A percentile compares a stretch with the other conserved stretches of the same genome.
Evolutionary conservation across 1,140 invertebrate genomes (phyloP).

Genomic region (Ruditapes philippinarum): DNA sequence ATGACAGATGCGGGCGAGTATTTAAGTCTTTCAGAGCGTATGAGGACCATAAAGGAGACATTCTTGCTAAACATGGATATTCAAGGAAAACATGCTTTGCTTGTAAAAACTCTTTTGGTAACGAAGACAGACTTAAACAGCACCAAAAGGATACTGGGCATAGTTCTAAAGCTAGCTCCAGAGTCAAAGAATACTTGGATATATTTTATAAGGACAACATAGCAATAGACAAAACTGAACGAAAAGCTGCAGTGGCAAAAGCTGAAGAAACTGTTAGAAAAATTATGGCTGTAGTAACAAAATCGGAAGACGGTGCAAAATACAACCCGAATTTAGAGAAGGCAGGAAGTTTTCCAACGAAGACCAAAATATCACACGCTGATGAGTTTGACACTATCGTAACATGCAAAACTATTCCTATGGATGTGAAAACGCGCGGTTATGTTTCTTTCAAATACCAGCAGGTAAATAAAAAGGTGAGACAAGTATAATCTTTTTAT

Average conservation of each 20-base stretch:
- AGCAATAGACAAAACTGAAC: not conserved
- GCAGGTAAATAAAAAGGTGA: not conserved
- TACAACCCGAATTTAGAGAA: not conserved
- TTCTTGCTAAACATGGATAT: not conserved
- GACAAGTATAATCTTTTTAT: no score
- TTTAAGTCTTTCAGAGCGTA: not conserved
- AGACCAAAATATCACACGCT: conserved; percentile 21
- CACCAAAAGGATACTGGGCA: conserved; percentile 15
- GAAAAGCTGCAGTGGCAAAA: not conserved
- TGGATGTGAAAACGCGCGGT: not conserved
- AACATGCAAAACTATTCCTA: not conserved
- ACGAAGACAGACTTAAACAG: not conserved
- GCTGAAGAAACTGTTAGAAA: not conserved
- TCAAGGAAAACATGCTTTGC: not conserved
- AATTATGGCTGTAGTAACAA: not conserved
- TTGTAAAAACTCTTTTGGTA: not conserved
- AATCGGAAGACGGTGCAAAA: not conserved
- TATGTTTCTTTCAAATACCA: not conserved
- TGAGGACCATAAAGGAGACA: not conserved
- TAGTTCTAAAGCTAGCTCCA: not conserved
- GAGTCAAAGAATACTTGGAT: not conserved
- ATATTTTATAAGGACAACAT: not conserved
- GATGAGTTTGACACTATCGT: conserved; percentile 35
- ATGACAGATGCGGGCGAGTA: not conserved
- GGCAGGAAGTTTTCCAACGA: conserved; percentile 1